phyloP scores from a whole-genome alignment of 2,888 invertebrate species.

The Heliconius erato region DNA sequence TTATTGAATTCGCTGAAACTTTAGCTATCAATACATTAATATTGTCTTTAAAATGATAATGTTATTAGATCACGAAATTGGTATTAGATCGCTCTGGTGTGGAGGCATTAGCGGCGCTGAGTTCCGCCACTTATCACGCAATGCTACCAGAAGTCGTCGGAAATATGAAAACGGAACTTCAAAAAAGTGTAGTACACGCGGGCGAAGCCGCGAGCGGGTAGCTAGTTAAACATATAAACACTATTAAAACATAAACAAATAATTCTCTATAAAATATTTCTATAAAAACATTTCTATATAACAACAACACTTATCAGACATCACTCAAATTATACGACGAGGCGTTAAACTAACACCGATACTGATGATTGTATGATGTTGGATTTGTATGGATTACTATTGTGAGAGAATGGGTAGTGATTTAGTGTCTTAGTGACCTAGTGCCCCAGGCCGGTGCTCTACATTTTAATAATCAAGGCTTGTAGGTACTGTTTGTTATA shows the following conservation, averaged over 20 bases:
- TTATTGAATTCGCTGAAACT: not conserved
- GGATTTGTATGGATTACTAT: not conserved
- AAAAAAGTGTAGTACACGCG: not conserved
- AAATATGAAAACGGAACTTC: not conserved
- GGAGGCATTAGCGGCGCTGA: not conserved
- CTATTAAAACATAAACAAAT: too few species aligned
- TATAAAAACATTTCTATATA: not conserved
- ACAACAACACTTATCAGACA: conserved; percentile 30
- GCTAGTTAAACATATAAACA: too few species aligned
- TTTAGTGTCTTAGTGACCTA: not conserved
- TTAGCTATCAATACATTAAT: too few species aligned
- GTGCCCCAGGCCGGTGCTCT: not conserved
- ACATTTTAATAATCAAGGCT: too few species aligned
- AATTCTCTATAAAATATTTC: too few species aligned
- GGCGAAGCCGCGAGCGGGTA: too few species aligned
- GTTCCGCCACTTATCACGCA: not conserved
- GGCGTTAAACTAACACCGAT: conserved; percentile 67
- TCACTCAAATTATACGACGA: conserved; percentile 14
- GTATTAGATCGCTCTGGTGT: too few species aligned
- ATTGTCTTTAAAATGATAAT: too few species aligned
- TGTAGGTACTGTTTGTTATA: too few species aligned
- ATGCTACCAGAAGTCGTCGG: not conserved
- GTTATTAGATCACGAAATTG: too few species aligned
- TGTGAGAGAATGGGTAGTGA: not conserved
- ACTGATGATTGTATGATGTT: conserved; percentile 31